Base-by-base conservation (phyloP, 2,888 invertebrate species). In the Coenonympha glycerion region DNA sequence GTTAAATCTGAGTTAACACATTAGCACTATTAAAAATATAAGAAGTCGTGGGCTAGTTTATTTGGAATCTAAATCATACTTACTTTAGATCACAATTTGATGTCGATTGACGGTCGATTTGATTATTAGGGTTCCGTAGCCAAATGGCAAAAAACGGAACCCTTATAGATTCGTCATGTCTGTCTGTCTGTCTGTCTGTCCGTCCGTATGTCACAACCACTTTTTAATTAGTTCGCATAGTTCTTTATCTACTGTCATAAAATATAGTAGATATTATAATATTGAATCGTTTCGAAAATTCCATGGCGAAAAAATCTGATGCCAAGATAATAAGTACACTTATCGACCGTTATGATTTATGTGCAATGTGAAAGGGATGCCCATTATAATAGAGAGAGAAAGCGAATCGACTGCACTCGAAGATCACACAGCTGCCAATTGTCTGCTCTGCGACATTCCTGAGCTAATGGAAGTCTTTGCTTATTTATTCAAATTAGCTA, bases 371-470 rank as follows among this genome's bases (percentile, higher is more conserved):
- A 37, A 37, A 37, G 37, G 37, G 37, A 37, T 37, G 37, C 9
- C 13, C 21, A 22, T 37, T 42, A 37, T 44, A 45, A 54, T 47
- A 54, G 51, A 21, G 22, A 19, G 44, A 51, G 54, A 54, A 54
- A 54, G 54, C 47, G 9, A 48, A 39, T 44, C 28, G 8, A 15
- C 8, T 46, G 49, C 48, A 48, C 44, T 33, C 22, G 44, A n/a
- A n/a, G n/a, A 57, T 49, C 39, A 26, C 19, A 47, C 51, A 50
- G 45, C 30, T 40, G 22, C 40, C 15, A 36, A 45, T 47, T 48
- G 47, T 51, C 31, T 49, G 44, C 31, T 41, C 11, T 24, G 36
- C 41, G 50, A 8, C 53, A 50, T 53, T 47, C 47, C 50, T 6
- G 19, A 33, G 19, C 26, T 46, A 47, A 51, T 41, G 41, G 53